A percentile compares a stretch with the other conserved stretches of the same genome.
phyloP scores from a whole-genome alignment of 2,797 vertebrate genomes.

The Lagocephalus sceleratus region DNA sequence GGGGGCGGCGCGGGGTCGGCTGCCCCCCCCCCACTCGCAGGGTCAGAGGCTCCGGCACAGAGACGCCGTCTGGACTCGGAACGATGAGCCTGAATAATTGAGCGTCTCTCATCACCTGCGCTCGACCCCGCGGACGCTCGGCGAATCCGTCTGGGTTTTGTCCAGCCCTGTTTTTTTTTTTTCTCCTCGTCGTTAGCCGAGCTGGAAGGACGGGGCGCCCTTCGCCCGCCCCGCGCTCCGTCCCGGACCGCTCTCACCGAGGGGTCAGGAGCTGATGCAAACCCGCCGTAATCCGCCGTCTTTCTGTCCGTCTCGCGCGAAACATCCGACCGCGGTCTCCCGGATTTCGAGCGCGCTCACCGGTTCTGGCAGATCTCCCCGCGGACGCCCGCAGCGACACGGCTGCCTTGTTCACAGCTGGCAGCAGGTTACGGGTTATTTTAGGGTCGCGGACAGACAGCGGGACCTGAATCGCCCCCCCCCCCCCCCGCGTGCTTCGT shows the following conservation, averaged over 20 bases:
- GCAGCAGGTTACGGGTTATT: conserved; percentile 62
- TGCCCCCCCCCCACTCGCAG: not conserved
- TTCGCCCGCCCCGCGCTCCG: conserved; percentile 14
- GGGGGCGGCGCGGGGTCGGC: not conserved
- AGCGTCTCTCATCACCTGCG: conserved; percentile 24
- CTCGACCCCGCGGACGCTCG: conserved; percentile 8
- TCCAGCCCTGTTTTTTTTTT: conserved; percentile 7
- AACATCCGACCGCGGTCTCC: not conserved
- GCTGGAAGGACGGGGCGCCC: conserved; percentile 25
- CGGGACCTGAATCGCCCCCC: not conserved
- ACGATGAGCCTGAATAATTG: conserved; percentile 52
- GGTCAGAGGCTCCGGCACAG: conserved; percentile 19
- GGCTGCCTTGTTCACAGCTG: conserved; percentile 31
- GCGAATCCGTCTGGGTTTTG: conserved; percentile 4
- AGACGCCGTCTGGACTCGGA: conserved; percentile 20
- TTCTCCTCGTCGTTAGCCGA: not conserved
- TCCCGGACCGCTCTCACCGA: conserved; percentile 10
- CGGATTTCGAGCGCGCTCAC: conserved; percentile 15
- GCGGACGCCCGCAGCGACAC: conserved; percentile 17
- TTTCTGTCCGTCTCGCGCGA: no score
- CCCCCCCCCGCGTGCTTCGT: no score
- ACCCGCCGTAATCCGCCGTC: no score
- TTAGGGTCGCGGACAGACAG: conserved; percentile 56
- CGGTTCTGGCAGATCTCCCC: conserved; percentile 28
- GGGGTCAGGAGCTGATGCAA: no score